phyloP scores from a whole-genome alignment of 2,797 vertebrate genomes.

The Myotis findleyi region DNA sequence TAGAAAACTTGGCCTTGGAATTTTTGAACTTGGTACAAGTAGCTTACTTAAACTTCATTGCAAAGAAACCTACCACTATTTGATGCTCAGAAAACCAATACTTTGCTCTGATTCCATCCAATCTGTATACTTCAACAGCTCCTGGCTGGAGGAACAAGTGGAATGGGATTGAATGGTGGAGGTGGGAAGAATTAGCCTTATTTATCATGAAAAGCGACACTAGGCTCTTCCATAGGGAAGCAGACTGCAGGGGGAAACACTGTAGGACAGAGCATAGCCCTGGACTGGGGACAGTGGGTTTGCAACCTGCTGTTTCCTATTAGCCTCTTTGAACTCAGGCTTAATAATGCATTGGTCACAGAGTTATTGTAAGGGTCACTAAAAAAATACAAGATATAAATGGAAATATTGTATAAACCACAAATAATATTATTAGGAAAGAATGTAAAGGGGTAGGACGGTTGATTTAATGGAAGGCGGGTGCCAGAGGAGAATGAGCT shows the following conservation, averaged over 20 bases:
- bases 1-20: constrained; percentile 32
- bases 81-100: background rate
- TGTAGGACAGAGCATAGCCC: background rate
- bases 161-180: background rate
- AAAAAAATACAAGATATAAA: background rate
- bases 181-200: background rate
- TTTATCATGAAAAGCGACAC: background rate
- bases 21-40: constrained; percentile 33
- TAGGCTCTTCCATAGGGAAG: background rate
- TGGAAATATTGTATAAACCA: background rate
- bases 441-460: background rate
- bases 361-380: background rate
- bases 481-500: background rate
- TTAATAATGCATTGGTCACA: background rate
- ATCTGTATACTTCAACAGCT: background rate
- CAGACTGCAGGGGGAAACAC: background rate
- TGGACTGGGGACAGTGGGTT: background rate
- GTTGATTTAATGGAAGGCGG: background rate
- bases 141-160: background rate
- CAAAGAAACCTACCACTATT: background rate
- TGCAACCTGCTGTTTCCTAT: background rate
- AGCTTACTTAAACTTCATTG: constrained; percentile 39
- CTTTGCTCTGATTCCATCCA: background rate
- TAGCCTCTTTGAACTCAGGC: background rate
- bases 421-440: background rate